phyloP scores from a whole-genome alignment of 2,888 invertebrate species.

The Parnassius smintheus region DNA sequence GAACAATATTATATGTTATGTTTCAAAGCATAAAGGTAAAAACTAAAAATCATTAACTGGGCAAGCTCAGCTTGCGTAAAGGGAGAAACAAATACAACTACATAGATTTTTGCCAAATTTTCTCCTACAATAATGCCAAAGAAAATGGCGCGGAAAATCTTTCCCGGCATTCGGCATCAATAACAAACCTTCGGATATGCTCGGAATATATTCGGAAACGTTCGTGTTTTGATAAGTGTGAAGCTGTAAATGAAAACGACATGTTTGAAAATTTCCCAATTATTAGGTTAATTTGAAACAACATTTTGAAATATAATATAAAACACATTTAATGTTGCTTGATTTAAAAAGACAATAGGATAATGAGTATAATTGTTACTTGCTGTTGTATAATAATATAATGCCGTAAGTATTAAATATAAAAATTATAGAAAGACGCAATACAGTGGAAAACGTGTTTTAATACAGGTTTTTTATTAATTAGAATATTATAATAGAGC shows the following conservation, averaged over 20 bases:
- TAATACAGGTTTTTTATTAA: too few relatives aligned
- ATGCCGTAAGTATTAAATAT: too few relatives aligned
- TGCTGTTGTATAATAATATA: too few relatives aligned
- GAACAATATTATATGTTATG: neutral
- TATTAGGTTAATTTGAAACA: constrained; percentile 5
- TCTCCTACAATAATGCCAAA: constrained; percentile 48
- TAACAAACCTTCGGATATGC: constrained; percentile 51
- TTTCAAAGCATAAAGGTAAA: neutral
- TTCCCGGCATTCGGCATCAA: constrained; percentile 76
- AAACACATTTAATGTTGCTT: neutral
- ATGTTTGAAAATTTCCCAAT: constrained; percentile 29
- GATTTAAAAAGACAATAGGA: neutral
- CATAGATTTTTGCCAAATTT: constrained; percentile 49
- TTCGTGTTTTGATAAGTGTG: constrained; percentile 50
- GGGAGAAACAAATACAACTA: too few relatives aligned
- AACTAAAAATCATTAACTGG: neutral
- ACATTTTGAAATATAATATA: neutral
- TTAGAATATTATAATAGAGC: too few relatives aligned
- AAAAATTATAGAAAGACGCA: too few relatives aligned
- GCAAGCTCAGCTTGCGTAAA: constrained; percentile 5
- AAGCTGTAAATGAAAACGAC: constrained; percentile 58
- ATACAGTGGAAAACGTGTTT: too few relatives aligned
- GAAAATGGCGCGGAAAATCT: constrained; percentile 75
- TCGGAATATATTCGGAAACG: constrained; percentile 43
- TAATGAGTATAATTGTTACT: too few relatives aligned